These are phyloP conservation scores for Lindbergichthys nudifrons DNA, from an alignment of 2,797 vertebrate genomes.

Conservation along the genomic window DNA sequence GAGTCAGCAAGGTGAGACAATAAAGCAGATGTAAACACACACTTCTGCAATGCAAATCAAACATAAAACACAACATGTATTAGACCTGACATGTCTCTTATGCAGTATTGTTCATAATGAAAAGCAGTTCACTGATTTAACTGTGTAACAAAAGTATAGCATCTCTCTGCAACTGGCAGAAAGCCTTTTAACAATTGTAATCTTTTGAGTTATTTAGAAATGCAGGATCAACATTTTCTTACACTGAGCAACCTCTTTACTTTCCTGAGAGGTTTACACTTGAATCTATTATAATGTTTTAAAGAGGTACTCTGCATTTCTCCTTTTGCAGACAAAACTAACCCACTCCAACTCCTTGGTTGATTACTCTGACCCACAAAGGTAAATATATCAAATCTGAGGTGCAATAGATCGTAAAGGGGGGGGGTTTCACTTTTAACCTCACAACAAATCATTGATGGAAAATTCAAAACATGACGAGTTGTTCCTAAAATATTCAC, in stretches of 20 bases:
- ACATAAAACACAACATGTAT: not conserved
- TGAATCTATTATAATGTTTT: slow-evolving; percentile 8
- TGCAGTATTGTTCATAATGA: slow-evolving; percentile 3
- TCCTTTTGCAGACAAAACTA: slow-evolving; percentile 84
- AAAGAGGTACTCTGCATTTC: slow-evolving; percentile 59
- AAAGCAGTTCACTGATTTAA: slow-evolving; percentile 16
- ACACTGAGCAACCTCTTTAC: not conserved
- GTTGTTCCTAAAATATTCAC: not conserved
- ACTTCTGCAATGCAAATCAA: slow-evolving; percentile 1
- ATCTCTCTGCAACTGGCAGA: slow-evolving; percentile 15
- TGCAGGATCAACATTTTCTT: slow-evolving; percentile 16
- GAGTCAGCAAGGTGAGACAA: slow-evolving; percentile 84
- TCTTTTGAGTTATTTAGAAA: slow-evolving; percentile 47
- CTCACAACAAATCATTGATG: not conserved
- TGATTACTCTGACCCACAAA: slow-evolving; percentile 88
- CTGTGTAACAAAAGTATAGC: slow-evolving; percentile 21
- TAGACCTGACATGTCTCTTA: not conserved
- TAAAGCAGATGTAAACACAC: not conserved
- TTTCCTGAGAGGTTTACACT: slow-evolving; percentile 3
- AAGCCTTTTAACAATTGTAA: slow-evolving; percentile 57
- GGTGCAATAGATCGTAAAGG: not conserved
- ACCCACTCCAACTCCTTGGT: slow-evolving; percentile 83
- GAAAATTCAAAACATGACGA: not conserved
- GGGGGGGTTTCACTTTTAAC: not conserved
- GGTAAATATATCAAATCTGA: slow-evolving; percentile 82